Evolutionary conservation across 2,888 invertebrate genomes (phyloP), one percentile per base, ranked within the genome.

Genomic region (Cinara cedri): DNA sequence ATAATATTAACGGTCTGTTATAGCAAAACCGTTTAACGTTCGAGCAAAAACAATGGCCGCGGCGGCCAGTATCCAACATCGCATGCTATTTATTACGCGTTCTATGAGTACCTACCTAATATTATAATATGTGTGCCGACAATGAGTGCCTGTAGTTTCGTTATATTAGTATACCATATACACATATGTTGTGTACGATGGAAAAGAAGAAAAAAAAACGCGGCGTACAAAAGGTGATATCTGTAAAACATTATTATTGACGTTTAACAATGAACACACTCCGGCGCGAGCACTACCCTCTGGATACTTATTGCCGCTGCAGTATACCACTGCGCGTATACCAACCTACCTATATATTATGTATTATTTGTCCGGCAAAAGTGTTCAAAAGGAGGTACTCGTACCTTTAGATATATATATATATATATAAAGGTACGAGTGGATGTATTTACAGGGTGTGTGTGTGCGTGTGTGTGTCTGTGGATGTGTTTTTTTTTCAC

Each of bases 171-270:
- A n/a, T n/a, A n/a, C n/a, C n/a, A n/a, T n/a, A n/a, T n/a, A n/a
- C n/a, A n/a, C n/a, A n/a, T n/a, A n/a, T n/a, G 49, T 44, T 66
- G n/a, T 62, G 24, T 16, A 57, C 44, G 44, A 60, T 14, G 11
- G 21, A 19, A 74, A 34, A 44, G n/a, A 49, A 24, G 24, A 44
- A 42, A 55, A 63, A 54, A 46, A 68, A 57, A 66, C 1, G 46
- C 24, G 49, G 19, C 3, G 60, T 66, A 76, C 76, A 76, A 76
- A 57, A 78, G 68, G 78, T 78, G 60, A 60, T 78, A 78, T 78
- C 68, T 78, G 78, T 78, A 78, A 78, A 78, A 78, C 78, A n/a
- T n/a, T n/a, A 78, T 78, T 78, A 78, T 78, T 78, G 78, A 78
- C 78, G 78, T 78, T 68, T 78, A 68, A 78, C 78, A 78, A 68